Evolutionary conservation across 2,888 invertebrate genomes (phyloP).

Genomic region (Mesorhabditis belari): DNA sequence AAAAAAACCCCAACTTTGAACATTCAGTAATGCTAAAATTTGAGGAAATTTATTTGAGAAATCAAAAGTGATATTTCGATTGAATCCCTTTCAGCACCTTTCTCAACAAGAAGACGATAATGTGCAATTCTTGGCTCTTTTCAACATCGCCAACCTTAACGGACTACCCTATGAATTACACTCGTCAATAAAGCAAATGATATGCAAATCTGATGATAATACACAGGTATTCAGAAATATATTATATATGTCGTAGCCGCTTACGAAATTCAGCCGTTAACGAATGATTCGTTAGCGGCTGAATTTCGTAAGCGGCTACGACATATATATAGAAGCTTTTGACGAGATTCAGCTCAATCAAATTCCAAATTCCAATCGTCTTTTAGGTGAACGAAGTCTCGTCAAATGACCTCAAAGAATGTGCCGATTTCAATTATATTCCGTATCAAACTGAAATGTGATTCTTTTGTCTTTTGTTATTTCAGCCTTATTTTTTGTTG

Average conservation of each 20-base stretch:
- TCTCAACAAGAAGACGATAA: constrained; percentile 46
- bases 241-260: not conserved
- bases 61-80: not conserved
- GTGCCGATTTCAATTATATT: not conserved
- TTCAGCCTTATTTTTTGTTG: too few species aligned
- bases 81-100: constrained; percentile 24
- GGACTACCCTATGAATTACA: constrained; percentile 41
- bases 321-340: not conserved
- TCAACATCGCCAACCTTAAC: constrained; percentile 40
- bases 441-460: too few species aligned
- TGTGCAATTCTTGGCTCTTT: constrained; percentile 39
- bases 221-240: constrained; percentile 18
- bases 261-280: not conserved
- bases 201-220: constrained; percentile 16
- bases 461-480: too few species aligned
- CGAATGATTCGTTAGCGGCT: not conserved
- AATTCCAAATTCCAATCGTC: not conserved
- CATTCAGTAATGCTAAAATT: too few species aligned
- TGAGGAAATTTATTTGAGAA: not conserved
- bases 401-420: constrained; percentile 15
- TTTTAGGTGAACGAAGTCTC: constrained; percentile 32
- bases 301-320: not conserved
- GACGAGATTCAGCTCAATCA: not conserved
- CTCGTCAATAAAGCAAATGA: constrained; percentile 28
- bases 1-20: too few species aligned